These are phyloP conservation scores for Ctenicera cuprea DNA, from an alignment of 2,888 invertebrate genomes.

Conservation along the genomic window DNA sequence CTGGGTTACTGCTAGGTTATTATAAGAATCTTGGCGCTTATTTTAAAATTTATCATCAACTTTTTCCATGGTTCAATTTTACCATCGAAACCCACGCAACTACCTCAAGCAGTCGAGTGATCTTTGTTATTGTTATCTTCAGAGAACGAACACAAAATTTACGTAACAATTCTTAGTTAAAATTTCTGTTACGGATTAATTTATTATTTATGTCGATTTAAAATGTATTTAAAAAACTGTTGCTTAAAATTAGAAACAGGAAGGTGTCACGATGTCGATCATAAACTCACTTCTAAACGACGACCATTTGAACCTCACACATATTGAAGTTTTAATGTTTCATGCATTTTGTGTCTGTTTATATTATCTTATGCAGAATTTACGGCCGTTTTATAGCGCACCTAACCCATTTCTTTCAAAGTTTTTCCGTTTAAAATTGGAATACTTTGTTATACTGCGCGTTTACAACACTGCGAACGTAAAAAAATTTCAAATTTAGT, in stretches of 20 bases:
- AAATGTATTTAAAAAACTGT: slow-evolving; percentile 16
- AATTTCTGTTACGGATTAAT: no score
- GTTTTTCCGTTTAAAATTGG: slow-evolving; percentile 10
- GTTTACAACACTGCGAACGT: background rate
- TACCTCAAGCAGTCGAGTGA: no score
- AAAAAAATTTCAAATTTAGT: slow-evolving; percentile 9
- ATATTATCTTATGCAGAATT: slow-evolving; percentile 24
- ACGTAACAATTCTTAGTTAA: no score
- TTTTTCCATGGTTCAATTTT: no score
- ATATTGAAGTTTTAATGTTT: slow-evolving; percentile 29
- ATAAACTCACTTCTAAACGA: slow-evolving; percentile 21
- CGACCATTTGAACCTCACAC: slow-evolving; percentile 12
- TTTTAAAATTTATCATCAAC: no score
- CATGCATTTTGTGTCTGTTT: slow-evolving; percentile 23
- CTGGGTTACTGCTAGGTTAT: no score
- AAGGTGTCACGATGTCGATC: slow-evolving; percentile 13
- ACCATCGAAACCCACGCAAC: no score
- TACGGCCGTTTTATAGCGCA: background rate
- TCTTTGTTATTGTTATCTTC: no score
- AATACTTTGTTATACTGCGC: background rate
- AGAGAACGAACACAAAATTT: no score
- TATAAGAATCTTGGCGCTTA: no score
- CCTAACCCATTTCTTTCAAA: slow-evolving; percentile 13
- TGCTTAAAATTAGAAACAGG: slow-evolving; percentile 30
- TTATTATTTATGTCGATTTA: no score